These are phyloP conservation scores for Hipposideros armiger DNA, from an alignment of 2,113 vertebrate genomes.

Conservation along the genomic window DNA sequence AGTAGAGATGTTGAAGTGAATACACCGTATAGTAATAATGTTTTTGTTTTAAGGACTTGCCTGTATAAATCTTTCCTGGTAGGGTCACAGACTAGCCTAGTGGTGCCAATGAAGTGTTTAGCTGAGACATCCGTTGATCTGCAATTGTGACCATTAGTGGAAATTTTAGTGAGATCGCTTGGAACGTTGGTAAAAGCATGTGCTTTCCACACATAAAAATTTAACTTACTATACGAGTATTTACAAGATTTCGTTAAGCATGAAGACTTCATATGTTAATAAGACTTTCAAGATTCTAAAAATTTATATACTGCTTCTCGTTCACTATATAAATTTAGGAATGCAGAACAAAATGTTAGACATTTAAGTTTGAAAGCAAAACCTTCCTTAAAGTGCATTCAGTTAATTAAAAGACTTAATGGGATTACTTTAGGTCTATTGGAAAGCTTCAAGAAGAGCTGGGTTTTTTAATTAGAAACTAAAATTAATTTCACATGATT, in stretches of 20 bases:
- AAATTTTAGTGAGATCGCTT: slow-evolving; percentile 12
- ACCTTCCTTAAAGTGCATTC: neutral
- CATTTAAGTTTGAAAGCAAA: neutral
- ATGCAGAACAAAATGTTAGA: neutral
- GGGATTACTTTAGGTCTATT: neutral
- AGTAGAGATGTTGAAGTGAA: neutral
- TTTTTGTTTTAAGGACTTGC: neutral
- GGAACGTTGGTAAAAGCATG: neutral
- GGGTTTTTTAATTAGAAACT: neutral
- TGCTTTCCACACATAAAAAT: neutral
- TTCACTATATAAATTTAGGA: neutral
- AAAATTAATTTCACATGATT: neutral
- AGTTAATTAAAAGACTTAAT: neutral
- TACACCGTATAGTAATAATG: neutral
- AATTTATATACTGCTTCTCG: neutral
- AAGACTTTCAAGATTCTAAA: neutral
- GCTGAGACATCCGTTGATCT: neutral
- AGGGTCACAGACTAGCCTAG: neutral
- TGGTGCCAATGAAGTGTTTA: neutral
- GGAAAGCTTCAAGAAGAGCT: neutral
- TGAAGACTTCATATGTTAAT: neutral
- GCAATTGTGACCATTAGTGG: neutral
- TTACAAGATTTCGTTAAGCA: neutral
- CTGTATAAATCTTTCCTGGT: neutral
- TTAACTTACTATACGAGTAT: neutral